These are phyloP conservation scores for Furcifer pardalis DNA, from an alignment of 2,797 vertebrate genomes.

Conservation along the genomic window DNA sequence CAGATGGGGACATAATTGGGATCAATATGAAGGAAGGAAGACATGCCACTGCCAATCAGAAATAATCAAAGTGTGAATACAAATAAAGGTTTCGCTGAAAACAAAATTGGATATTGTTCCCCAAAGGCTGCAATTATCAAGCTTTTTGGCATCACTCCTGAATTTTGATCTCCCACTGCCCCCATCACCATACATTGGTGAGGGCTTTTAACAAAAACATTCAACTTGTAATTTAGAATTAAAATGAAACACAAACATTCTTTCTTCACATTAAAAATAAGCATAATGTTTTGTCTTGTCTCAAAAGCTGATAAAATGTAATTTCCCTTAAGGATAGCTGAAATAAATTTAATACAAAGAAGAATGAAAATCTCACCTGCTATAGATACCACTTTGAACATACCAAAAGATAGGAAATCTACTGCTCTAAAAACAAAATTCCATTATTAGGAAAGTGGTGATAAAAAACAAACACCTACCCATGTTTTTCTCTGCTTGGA, in stretches of 20 bases:
- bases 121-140: neutral
- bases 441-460: neutral
- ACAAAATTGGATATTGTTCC: neutral
- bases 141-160: no score
- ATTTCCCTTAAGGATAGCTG: no score
- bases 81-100: neutral
- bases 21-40: neutral
- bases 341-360: no score
- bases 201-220: no score
- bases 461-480: constrained; percentile 69
- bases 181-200: no score
- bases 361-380: neutral
- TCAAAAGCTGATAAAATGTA: no score
- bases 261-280: no score
- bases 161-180: no score
- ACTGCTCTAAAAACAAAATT: neutral
- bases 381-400: neutral
- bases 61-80: neutral
- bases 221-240: no score
- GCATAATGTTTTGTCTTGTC: no score
- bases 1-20: neutral
- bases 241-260: no score
- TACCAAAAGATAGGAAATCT: neutral
- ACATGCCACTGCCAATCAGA: neutral
- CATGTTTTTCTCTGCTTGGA: constrained; percentile 69